phyloP scores from a whole-genome alignment of 37 sponge, comb jelly and placozoan species.

The Cladorhizidae sp. region DNA sequence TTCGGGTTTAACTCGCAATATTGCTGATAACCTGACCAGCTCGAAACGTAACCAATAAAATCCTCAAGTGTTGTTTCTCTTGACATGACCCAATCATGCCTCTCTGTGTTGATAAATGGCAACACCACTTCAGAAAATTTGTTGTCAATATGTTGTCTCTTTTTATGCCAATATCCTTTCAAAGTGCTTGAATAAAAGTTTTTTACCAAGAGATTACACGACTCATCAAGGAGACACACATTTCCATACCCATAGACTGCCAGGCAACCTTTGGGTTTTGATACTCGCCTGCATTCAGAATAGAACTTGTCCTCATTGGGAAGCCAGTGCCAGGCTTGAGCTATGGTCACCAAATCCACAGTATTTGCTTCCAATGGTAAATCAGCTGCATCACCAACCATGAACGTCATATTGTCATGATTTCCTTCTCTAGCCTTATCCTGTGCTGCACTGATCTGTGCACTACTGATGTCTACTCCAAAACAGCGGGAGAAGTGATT shows the following conservation, averaged over 20 bases:
- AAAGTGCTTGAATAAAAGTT: conserved; percentile 44
- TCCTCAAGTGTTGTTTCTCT: conserved; percentile 4
- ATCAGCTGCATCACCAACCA: conserved; percentile 37
- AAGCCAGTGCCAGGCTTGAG: conserved; percentile 85
- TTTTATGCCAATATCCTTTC: conserved; percentile 64
- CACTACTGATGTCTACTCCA: conserved; percentile 77
- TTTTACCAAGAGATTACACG: conserved; percentile 20
- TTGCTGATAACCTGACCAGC: conserved; percentile 64
- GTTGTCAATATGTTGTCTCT: conserved; percentile 51
- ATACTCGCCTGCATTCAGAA: conserved; percentile 52
- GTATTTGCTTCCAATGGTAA: conserved; percentile 16
- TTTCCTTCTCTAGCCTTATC: not conserved
- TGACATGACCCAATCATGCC: conserved; percentile 20
- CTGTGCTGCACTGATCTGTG: conserved; percentile 61
- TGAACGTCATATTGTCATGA: conserved; percentile 42
- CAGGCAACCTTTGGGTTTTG: conserved; percentile 57
- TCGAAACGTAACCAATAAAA: conserved; percentile 56
- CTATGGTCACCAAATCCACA: conserved; percentile 72
- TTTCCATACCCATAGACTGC: conserved; percentile 84
- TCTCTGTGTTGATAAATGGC: conserved; percentile 42
- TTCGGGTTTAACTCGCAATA: conserved; percentile 47
- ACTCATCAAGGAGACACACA: conserved; percentile 3
- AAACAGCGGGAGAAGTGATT: conserved; percentile 32
- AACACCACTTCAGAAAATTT: conserved; percentile 25
- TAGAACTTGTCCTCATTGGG: conserved; percentile 16